A percentile compares a stretch with the other conserved stretches of the same genome.
These are phyloP conservation scores for Luehdorfia chinensis DNA, from an alignment of 1,140 invertebrate species.

Conservation along the genomic window DNA sequence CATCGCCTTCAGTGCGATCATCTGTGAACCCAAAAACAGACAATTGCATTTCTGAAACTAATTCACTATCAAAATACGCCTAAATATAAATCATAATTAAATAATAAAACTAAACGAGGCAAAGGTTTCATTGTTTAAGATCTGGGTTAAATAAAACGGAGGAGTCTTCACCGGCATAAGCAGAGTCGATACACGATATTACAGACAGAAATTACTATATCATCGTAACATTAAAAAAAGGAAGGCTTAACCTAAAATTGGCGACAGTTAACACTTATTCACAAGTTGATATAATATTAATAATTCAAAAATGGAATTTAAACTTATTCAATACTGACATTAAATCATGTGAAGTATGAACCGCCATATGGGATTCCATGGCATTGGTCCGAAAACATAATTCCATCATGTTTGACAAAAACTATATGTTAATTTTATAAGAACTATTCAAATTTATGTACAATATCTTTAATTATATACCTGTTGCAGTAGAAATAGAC, in stretches of 20 bases:
- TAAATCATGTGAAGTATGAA: constrained; percentile 73
- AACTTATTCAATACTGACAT: constrained; percentile 62
- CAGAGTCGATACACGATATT: not conserved
- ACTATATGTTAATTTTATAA: constrained; percentile 32
- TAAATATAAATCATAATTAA: too few species aligned
- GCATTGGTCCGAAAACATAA: constrained; percentile 71
- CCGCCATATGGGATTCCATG: constrained; percentile 76
- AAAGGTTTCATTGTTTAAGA: too few species aligned
- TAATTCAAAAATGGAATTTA: constrained; percentile 37
- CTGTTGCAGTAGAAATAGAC: constrained; percentile 73
- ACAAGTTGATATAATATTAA: too few species aligned
- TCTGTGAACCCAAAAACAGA: constrained; percentile 42
- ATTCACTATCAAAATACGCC: not conserved
- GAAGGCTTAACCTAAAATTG: constrained; percentile 39
- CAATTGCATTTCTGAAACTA: constrained; percentile 4
- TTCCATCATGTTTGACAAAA: constrained; percentile 55
- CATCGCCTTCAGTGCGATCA: constrained; percentile 68
- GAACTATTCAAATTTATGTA: constrained; percentile 28
- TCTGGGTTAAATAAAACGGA: not conserved
- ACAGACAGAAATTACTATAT: not conserved
- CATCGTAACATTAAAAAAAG: not conserved
- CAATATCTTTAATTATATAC: constrained; percentile 41
- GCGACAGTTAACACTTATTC: constrained; percentile 13
- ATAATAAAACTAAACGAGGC: too few species aligned
- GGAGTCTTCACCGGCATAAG: constrained; percentile 16